These are phyloP conservation scores for Carpatolechia fugitivella DNA, from an alignment of 2,888 invertebrate species.

Conservation along the genomic window DNA sequence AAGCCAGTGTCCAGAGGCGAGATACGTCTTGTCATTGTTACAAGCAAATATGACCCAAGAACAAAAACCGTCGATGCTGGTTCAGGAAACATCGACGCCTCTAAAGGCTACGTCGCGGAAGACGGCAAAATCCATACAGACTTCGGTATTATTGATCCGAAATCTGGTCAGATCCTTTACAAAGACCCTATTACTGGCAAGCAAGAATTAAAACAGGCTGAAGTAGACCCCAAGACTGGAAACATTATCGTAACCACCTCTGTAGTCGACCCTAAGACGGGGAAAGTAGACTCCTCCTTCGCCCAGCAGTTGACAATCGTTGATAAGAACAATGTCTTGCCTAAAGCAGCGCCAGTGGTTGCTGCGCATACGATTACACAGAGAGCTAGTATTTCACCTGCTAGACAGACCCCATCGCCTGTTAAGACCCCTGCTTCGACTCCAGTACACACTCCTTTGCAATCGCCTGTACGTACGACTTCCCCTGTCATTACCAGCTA, in stretches of 20 bases:
- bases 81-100: constrained; percentile 72
- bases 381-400: constrained; percentile 58
- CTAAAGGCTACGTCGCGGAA: constrained; percentile 75
- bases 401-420: constrained; percentile 54
- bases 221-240: constrained; percentile 80
- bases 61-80: constrained; percentile 78
- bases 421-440: constrained; percentile 57
- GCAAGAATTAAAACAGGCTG: constrained; percentile 81
- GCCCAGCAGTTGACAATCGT: constrained; percentile 75
- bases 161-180: constrained; percentile 79
- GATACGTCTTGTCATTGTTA: constrained; percentile 64
- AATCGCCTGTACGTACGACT: constrained; percentile 63
- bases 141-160: constrained; percentile 79
- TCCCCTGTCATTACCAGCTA: constrained; percentile 56
- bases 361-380: constrained; percentile 42
- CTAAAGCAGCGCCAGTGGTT: constrained; percentile 49
- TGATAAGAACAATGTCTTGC: constrained; percentile 68
- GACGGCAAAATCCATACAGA: constrained; percentile 80
- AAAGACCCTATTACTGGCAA: constrained; percentile 81
- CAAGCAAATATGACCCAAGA: constrained; percentile 80
- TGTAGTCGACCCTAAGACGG: constrained; percentile 80
- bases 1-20: constrained; percentile 66
- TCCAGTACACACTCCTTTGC: constrained; percentile 57
- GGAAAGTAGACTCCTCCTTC: constrained; percentile 78
- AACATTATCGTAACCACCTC: constrained; percentile 78